phyloP scores from a whole-genome alignment of 2,797 vertebrate species.

The Lates japonicus region DNA sequence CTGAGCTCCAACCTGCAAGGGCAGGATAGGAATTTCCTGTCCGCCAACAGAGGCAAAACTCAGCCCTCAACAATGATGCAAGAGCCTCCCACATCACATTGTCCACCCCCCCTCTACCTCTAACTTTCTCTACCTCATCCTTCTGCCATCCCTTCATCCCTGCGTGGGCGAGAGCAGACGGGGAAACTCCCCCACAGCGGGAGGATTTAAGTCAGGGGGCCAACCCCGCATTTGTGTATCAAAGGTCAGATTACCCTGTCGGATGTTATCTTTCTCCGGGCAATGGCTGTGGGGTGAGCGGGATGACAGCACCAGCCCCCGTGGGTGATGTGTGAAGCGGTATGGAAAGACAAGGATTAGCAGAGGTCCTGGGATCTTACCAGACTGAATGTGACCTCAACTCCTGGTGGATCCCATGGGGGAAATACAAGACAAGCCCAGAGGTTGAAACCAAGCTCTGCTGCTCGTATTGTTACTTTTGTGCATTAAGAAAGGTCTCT shows the following conservation, averaged over 20 bases:
- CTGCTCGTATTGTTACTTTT: constrained; percentile 42
- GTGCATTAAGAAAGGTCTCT: constrained; percentile 24
- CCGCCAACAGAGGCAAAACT: constrained; percentile 54
- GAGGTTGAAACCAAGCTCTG: constrained; percentile 44
- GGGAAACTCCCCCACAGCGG: constrained; percentile 57
- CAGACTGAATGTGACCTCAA: constrained; percentile 71
- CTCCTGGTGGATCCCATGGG: constrained; percentile 64
- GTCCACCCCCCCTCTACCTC: constrained; percentile 28
- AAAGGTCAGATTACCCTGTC: constrained; percentile 87
- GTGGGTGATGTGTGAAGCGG: constrained; percentile 77
- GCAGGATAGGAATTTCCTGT: constrained; percentile 79
- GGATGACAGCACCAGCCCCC: constrained; percentile 73
- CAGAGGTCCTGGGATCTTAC: constrained; percentile 71
- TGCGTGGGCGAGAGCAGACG: constrained; percentile 42
- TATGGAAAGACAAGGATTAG: constrained; percentile 82
- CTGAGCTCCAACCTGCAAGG: constrained; percentile 67
- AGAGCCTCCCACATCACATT: constrained; percentile 48
- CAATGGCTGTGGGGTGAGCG: constrained; percentile 67
- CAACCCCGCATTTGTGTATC: constrained; percentile 79
- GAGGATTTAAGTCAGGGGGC: constrained; percentile 73
- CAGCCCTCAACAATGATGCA: constrained; percentile 51
- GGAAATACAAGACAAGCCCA: constrained; percentile 50
- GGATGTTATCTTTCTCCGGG: constrained; percentile 85
- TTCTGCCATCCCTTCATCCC: constrained; percentile 44
- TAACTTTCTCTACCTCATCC: constrained; percentile 54